These are phyloP conservation scores for Aphidius gifuensis DNA, from an alignment of 1,140 invertebrate species.

Conservation along the genomic window DNA sequence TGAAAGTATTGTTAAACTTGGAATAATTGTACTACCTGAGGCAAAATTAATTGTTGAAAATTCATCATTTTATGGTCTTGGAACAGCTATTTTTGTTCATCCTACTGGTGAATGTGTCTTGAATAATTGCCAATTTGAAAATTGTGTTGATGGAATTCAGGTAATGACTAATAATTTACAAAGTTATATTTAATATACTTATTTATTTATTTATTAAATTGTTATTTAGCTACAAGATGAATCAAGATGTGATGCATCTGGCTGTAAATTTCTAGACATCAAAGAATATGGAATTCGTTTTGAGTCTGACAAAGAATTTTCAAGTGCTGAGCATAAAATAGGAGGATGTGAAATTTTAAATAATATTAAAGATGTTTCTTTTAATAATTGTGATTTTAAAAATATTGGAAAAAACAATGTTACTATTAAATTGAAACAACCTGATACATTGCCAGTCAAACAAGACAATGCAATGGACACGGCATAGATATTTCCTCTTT, in stretches of 20 bases:
- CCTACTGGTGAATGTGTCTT: constrained; percentile 36
- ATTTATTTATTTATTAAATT: constrained; percentile 6
- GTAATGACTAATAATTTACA: constrained; percentile 31
- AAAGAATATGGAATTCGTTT: constrained; percentile 46
- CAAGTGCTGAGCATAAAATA: constrained; percentile 25
- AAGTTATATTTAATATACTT: not conserved
- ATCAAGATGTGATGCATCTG: constrained; percentile 32
- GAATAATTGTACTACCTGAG: constrained; percentile 45
- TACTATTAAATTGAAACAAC: constrained; percentile 30
- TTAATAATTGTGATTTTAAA: constrained; percentile 43
- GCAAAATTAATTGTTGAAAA: constrained; percentile 42
- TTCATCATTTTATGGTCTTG: constrained; percentile 42
- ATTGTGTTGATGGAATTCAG: constrained; percentile 46
- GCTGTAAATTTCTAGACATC: constrained; percentile 40
- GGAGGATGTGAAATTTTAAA: constrained; percentile 37
- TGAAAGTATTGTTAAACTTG: constrained; percentile 44
- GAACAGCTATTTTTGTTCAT: constrained; percentile 43
- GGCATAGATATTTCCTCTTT: constrained; percentile 13
- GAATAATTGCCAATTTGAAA: constrained; percentile 40
- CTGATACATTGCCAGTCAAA: constrained; percentile 30
- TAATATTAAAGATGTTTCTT: constrained; percentile 34
- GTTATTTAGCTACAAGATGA: constrained; percentile 37
- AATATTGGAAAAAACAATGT: constrained; percentile 41
- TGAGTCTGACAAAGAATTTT: constrained; percentile 41
- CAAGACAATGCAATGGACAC: constrained; percentile 26